phyloP scores from a whole-genome alignment of 2,113 vertebrate genomes.

The Charina bottae region DNA sequence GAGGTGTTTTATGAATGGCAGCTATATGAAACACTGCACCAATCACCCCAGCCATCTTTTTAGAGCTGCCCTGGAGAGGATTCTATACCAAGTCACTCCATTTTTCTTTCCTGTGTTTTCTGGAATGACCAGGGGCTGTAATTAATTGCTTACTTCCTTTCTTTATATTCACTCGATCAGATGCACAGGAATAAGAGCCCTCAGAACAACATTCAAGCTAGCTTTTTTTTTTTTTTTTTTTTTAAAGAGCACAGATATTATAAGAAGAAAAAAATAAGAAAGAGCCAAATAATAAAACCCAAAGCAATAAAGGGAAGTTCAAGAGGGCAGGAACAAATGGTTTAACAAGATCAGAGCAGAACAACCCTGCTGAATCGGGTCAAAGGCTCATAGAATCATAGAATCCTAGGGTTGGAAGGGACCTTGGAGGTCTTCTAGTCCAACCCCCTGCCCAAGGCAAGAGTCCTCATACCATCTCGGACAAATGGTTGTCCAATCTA shows the following conservation, averaged over 20 bases:
- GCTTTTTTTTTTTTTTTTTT: background rate
- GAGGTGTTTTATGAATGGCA: conserved; percentile 15
- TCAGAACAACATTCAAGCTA: background rate
- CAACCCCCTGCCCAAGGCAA: no score
- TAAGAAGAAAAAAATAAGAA: background rate
- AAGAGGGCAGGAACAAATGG: background rate
- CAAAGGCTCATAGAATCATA: background rate
- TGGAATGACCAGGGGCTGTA: background rate
- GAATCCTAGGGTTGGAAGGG: no score
- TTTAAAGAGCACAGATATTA: background rate
- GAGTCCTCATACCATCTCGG: no score
- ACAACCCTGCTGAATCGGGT: background rate
- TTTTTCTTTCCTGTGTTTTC: background rate
- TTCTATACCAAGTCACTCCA: background rate
- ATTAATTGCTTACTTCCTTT: background rate
- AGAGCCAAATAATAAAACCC: background rate
- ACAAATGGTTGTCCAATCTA: no score
- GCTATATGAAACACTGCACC: background rate
- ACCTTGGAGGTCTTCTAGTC: no score
- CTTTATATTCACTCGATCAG: background rate
- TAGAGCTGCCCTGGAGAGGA: background rate
- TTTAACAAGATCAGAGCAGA: background rate
- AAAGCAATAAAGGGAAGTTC: background rate
- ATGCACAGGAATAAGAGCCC: background rate
- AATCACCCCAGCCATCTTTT: background rate